Conservation (phyloP, 2,888 invertebrate species). For the Parnassius glacialis region DNA sequence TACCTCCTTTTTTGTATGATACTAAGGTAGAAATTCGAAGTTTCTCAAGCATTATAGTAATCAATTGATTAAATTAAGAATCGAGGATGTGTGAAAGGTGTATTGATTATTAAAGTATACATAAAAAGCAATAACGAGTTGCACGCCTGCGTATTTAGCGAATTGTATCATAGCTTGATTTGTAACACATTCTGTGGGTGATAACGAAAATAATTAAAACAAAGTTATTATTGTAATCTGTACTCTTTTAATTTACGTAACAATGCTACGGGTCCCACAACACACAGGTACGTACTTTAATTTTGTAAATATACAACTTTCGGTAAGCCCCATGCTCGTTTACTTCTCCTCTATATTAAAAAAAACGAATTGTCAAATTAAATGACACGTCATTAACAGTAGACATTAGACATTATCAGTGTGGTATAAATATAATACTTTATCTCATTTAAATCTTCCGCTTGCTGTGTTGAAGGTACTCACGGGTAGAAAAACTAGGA, state of each 20-base stretch:
- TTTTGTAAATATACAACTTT: too few relatives aligned
- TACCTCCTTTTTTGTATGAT: slow-evolving; percentile 68
- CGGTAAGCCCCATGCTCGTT: too few relatives aligned
- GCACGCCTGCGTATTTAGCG: slow-evolving; percentile 46
- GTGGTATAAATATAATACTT: too few relatives aligned
- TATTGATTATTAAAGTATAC: slow-evolving; percentile 37
- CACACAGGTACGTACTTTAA: neutral
- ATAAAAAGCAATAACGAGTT: slow-evolving; percentile 46
- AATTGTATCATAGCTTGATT: slow-evolving; percentile 41
- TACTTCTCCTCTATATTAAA: too few relatives aligned
- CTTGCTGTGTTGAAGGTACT: too few relatives aligned
- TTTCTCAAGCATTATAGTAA: slow-evolving; percentile 53
- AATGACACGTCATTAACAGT: too few relatives aligned
- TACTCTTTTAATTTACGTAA: slow-evolving; percentile 20
- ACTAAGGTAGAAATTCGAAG: slow-evolving; percentile 53
- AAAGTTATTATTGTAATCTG: slow-evolving; percentile 23
- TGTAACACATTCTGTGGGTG: slow-evolving; percentile 25
- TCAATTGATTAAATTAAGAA: slow-evolving; percentile 43
- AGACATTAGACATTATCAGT: too few relatives aligned
- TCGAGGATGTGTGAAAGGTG: slow-evolving; percentile 35
- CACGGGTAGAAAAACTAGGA: too few relatives aligned
- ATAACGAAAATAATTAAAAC: slow-evolving; percentile 23
- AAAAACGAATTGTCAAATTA: too few relatives aligned
- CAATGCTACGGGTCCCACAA: neutral
- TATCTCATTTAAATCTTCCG: too few relatives aligned